phyloP scores from a whole-genome alignment of 2,113 vertebrate genomes.

The Bufo bufo region DNA sequence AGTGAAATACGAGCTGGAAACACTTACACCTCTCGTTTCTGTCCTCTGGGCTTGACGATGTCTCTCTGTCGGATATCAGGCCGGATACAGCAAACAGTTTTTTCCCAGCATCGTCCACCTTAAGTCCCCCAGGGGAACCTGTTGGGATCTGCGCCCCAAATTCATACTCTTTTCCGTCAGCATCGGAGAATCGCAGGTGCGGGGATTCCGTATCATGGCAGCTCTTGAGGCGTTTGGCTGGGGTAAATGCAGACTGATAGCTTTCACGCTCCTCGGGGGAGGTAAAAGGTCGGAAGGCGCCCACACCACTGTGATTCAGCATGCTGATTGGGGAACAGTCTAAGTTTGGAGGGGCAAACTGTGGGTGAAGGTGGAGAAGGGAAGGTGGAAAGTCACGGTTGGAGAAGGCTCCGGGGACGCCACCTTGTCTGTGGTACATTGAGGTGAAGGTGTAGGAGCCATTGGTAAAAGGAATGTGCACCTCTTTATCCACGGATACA shows the following conservation, averaged over 20 bases:
- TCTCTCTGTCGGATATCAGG: constrained; percentile 97
- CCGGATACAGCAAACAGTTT: constrained; percentile 98
- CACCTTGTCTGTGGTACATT: constrained; percentile 97
- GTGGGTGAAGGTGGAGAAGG: constrained; percentile 96
- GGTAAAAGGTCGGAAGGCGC: constrained; percentile 96
- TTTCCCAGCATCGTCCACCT: constrained; percentile 95
- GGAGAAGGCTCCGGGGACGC: constrained; percentile 91
- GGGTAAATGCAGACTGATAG: constrained; percentile 98
- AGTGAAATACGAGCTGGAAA: background rate
- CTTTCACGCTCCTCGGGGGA: constrained; percentile 95
- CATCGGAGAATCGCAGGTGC: constrained; percentile 97
- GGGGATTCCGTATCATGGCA: constrained; percentile 96
- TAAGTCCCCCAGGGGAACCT: constrained; percentile 92
- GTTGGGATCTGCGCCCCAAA: constrained; percentile 91
- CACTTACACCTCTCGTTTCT: constrained; percentile 99
- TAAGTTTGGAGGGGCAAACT: constrained; percentile 96
- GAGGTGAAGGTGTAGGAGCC: constrained; percentile 98
- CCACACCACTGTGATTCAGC: constrained; percentile 96
- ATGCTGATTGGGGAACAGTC: constrained; percentile 98
- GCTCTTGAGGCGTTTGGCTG: constrained; percentile 97
- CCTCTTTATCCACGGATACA: constrained; percentile 95
- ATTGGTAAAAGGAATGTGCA: constrained; percentile 97
- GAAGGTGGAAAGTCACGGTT: constrained; percentile 97
- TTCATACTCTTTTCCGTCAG: constrained; percentile 98
- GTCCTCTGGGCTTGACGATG: constrained; percentile 96